These are phyloP conservation scores for Trichosurus vulpecula DNA, from an alignment of 2,797 vertebrate genomes.

Conservation along the genomic window DNA sequence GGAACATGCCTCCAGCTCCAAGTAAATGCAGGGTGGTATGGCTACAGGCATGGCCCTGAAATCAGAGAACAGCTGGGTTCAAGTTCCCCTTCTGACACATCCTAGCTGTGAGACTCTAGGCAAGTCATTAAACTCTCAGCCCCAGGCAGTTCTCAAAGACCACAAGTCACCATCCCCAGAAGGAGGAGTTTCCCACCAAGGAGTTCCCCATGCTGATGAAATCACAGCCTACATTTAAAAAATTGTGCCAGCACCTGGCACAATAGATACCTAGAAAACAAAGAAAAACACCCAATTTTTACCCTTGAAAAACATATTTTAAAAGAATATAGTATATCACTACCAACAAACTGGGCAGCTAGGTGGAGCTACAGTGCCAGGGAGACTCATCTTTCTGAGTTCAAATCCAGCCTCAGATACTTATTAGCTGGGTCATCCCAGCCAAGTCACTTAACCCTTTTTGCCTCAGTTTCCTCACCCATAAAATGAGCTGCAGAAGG, in stretches of 20 bases:
- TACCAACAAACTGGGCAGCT: background rate
- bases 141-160: background rate
- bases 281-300: background rate
- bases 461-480: background rate
- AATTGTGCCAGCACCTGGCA: background rate
- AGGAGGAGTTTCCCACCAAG: background rate
- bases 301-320: background rate
- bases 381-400: background rate
- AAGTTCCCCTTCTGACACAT: background rate
- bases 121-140: background rate
- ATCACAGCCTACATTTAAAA: background rate
- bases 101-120: background rate
- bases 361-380: background rate
- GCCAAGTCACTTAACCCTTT: background rate
- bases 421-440: background rate
- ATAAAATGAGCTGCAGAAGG: background rate
- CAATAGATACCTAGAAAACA: background rate
- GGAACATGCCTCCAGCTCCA: background rate
- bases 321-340: background rate
- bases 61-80: background rate
- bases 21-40: background rate
- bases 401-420: background rate
- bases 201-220: background rate
- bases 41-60: background rate
- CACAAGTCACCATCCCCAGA: background rate